Evolutionary conservation across 2,888 invertebrate genomes (phyloP).

Genomic region (Volucella zonaria): DNA sequence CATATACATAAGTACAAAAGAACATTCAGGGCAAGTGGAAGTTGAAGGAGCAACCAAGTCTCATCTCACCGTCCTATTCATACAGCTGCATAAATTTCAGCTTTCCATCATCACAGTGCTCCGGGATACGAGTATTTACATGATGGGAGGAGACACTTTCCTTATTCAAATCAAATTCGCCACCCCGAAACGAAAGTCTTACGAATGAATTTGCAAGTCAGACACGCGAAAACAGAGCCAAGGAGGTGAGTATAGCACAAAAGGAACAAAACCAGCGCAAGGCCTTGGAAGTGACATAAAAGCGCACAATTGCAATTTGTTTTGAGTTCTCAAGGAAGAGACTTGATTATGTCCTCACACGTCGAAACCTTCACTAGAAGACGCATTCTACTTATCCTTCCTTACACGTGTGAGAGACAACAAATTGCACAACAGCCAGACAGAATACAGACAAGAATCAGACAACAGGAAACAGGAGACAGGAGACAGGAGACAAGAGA

Average conservation of each 20-base stretch:
- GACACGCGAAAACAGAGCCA: slow-evolving; percentile 52
- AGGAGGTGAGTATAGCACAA: slow-evolving; percentile 7
- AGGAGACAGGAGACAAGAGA: background rate
- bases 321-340: slow-evolving; percentile 25
- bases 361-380: slow-evolving; percentile 18
- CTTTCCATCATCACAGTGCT: too few species aligned
- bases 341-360: slow-evolving; percentile 6
- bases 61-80: too few species aligned
- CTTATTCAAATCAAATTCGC: too few species aligned
- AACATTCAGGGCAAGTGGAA: slow-evolving; percentile 43
- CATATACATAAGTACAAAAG: slow-evolving; percentile 36
- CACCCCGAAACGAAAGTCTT: too few species aligned
- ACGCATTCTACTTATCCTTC: slow-evolving; percentile 21
- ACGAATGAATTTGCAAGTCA: slow-evolving; percentile 62
- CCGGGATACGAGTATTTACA: too few species aligned
- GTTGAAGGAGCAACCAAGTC: background rate
- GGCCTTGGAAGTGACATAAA: slow-evolving; percentile 47
- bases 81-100: too few species aligned
- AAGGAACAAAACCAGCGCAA: slow-evolving; percentile 50
- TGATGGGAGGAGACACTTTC: too few species aligned
- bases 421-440: background rate
- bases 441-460: background rate
- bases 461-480: background rate
- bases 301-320: slow-evolving; percentile 44
- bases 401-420: background rate